Conservation (phyloP, 2,113 vertebrate genomes). For the Percina caprodes region DNA sequence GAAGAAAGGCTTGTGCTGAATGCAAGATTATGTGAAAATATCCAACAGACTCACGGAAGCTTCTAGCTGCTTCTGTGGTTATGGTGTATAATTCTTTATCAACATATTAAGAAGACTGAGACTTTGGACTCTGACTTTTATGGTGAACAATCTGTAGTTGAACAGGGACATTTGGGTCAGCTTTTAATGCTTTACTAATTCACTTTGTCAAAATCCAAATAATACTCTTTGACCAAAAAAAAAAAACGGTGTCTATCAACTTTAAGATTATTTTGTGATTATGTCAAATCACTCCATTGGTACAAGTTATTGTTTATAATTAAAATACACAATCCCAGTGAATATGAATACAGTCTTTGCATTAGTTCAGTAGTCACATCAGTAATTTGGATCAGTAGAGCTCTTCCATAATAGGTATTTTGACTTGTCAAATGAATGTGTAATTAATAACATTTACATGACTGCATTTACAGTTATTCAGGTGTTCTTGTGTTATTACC, state of each 20-base stretch:
- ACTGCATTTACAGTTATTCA: background rate
- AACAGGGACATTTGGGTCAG: background rate
- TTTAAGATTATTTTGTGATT: background rate
- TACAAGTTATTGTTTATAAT: background rate
- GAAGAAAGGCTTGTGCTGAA: conserved; percentile 8
- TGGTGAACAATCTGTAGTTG: no score
- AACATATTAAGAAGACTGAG: background rate
- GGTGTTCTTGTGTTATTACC: background rate
- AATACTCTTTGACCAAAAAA: background rate
- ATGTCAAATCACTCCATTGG: background rate
- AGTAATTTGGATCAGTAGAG: background rate
- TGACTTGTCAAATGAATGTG: conserved; percentile 11
- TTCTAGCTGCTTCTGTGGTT: background rate
- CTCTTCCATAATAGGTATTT: background rate
- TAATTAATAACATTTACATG: conserved; percentile 17
- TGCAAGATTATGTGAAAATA: background rate
- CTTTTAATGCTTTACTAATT: background rate
- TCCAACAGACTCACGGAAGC: background rate
- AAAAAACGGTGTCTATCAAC: background rate
- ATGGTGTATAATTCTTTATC: background rate
- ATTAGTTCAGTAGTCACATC: background rate
- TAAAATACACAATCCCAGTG: background rate
- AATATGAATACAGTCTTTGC: background rate
- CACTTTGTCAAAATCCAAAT: background rate
- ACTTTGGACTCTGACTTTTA: background rate